Base-by-base conservation (phyloP, 2,797 vertebrate species). In the Danio aesculapii region DNA sequence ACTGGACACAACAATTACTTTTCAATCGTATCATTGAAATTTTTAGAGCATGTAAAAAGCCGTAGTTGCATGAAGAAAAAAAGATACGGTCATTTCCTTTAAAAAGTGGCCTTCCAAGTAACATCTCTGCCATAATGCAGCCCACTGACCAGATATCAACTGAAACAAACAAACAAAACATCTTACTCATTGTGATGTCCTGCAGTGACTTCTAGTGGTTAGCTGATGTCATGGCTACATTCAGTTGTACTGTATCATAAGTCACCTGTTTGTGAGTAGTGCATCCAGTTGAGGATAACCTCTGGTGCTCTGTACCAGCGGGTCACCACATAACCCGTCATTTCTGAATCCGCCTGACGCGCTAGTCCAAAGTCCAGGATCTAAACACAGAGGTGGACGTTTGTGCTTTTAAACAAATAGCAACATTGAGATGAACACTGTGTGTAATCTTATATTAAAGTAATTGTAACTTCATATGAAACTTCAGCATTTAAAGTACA, bases 41-140 rank as follows among this genome's bases (percentile, higher is more conserved):
- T 41, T 46, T 17, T 16, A 17, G 16, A 53, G 39, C 13, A 41
- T 39, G 1, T 57, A 6, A 50, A 4, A 30, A 59, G 17, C 14
- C 47, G 19, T 62, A 39, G 17, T 50, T 30, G 30, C n/a, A 19
- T 58, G 43, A 30, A 47, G 44, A 49, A 21, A 47, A 50, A 83
- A 87, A 95, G 98, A 99, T 99, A 99, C 97, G 97, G 88, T 99
- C 98, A 2, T 89, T 98, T 89, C 98, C 98, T 93, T 97, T 98
- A 88, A 99, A 98, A 49, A 99, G 94, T 1, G 95, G 96, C 86
- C 94, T 96, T 70, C 96, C 97, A 0, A 96, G 95, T 77, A 99
- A 94, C 98, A 99, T 99, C 92, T 99, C 98, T 0, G 97, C 98
- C 98, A 99, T 98, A 92, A 99, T 99, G 90, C 98, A 99, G 87